Evolutionary conservation across 2,797 vertebrate genomes (phyloP).

Genomic region (Ptychobarbus kaznakovi): DNA sequence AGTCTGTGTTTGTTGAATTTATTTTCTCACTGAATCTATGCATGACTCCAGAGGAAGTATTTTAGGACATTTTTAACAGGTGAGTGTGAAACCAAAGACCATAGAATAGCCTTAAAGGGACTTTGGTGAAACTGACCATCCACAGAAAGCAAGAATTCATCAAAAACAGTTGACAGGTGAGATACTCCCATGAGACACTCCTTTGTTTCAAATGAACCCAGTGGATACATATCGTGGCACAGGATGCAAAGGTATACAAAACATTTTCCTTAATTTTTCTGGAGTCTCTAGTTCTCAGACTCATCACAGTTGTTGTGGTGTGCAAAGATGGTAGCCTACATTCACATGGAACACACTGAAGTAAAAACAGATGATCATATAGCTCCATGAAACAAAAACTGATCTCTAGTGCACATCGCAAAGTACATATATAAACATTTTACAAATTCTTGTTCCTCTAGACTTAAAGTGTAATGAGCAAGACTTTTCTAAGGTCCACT

Average conservation of each 20-base stretch:
- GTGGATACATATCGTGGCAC: not conserved
- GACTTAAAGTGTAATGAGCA: too few species aligned
- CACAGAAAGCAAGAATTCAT: not conserved
- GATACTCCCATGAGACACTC: too few species aligned
- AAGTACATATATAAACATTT: too few species aligned
- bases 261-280: not conserved
- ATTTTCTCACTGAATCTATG: not conserved
- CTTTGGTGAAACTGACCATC: not conserved
- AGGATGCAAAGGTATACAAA: not conserved
- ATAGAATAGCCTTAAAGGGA: too few species aligned
- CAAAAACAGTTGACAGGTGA: not conserved
- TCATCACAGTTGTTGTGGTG: not conserved
- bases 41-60: not conserved
- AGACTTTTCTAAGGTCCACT: too few species aligned
- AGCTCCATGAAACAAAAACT: too few species aligned
- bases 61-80: too few species aligned
- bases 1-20: not conserved
- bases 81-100: too few species aligned
- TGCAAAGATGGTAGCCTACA: not conserved
- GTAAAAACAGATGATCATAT: not conserved
- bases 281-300: not conserved
- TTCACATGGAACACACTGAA: not conserved
- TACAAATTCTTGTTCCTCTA: too few species aligned
- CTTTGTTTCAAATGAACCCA: not conserved
- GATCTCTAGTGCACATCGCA: too few species aligned